Percentiles rank a stretch among this genome's conserved stretches.
Conservation (phyloP, 2,888 invertebrate genomes). For the Sturmia bella region DNA sequence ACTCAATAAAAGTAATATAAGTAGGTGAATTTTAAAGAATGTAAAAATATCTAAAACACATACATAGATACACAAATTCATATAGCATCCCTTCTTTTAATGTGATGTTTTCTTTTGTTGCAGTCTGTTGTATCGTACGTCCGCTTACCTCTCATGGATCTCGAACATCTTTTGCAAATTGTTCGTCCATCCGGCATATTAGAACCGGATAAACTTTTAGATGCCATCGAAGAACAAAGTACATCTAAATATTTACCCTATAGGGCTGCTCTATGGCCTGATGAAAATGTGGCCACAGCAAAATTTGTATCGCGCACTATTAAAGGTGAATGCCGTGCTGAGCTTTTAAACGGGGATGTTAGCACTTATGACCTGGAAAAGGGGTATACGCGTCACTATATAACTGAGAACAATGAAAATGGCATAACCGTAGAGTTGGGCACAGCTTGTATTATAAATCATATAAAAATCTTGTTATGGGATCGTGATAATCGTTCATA, state of each 20-base stretch:
- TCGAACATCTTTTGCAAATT: constrained; percentile 92
- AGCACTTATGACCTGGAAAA: constrained; percentile 95
- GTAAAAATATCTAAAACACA: no score
- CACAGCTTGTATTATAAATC: constrained; percentile 94
- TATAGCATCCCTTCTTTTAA: background rate
- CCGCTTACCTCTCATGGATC: constrained; percentile 93
- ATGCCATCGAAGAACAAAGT: constrained; percentile 95
- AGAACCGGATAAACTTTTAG: constrained; percentile 94
- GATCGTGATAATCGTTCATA: constrained; percentile 92
- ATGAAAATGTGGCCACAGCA: constrained; percentile 94
- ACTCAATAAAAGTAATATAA: no score
- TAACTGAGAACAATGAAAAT: constrained; percentile 88
- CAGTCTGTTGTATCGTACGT: constrained; percentile 85
- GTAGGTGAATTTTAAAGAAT: no score
- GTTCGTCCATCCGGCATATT: constrained; percentile 94
- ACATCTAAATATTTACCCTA: constrained; percentile 91
- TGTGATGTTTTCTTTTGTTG: constrained; percentile 18
- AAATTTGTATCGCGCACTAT: constrained; percentile 92
- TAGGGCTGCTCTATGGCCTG: constrained; percentile 90
- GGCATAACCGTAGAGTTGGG: constrained; percentile 93
- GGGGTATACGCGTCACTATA: constrained; percentile 94
- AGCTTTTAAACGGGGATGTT: constrained; percentile 94
- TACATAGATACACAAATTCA: no score
- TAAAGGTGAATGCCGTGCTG: constrained; percentile 93
- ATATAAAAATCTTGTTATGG: constrained; percentile 95